Conservation (phyloP, 2,797 vertebrate species). For the Bothrops alternatus region DNA sequence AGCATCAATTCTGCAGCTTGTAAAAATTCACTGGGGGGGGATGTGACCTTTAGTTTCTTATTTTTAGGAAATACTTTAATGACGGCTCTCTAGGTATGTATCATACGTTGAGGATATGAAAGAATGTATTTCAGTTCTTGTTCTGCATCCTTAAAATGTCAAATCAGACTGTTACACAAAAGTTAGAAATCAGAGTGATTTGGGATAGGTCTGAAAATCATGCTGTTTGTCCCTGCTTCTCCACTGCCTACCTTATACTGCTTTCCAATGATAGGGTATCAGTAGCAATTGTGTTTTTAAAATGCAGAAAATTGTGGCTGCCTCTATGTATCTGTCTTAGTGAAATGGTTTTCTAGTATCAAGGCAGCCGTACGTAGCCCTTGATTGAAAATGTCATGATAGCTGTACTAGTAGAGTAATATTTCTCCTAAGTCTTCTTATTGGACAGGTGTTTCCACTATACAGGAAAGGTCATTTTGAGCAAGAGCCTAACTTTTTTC, state of each 20-base stretch:
- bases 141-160: not conserved
- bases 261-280: not conserved
- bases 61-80: not conserved
- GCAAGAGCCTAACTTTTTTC: constrained; percentile 35
- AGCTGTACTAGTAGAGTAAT: not conserved
- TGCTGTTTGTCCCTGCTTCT: not conserved
- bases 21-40: not conserved
- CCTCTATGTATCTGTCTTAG: fast-evolving
- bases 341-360: not conserved
- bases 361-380: not conserved
- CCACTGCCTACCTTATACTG: constrained; percentile 1
- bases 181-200: constrained; percentile 4
- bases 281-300: not conserved
- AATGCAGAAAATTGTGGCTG: not conserved
- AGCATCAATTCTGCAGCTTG: no score
- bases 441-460: constrained; percentile 32
- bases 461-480: constrained; percentile 8
- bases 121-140: not conserved
- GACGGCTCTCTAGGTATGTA: fast-evolving
- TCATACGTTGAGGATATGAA: fast-evolving
- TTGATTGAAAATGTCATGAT: not conserved
- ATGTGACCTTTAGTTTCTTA: fast-evolving
- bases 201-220: not conserved
- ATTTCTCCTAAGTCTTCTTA: not conserved
- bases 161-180: not conserved